Base-by-base conservation (phyloP, 1,140 invertebrate genomes). In the Aphelenchoides avenae region DNA sequence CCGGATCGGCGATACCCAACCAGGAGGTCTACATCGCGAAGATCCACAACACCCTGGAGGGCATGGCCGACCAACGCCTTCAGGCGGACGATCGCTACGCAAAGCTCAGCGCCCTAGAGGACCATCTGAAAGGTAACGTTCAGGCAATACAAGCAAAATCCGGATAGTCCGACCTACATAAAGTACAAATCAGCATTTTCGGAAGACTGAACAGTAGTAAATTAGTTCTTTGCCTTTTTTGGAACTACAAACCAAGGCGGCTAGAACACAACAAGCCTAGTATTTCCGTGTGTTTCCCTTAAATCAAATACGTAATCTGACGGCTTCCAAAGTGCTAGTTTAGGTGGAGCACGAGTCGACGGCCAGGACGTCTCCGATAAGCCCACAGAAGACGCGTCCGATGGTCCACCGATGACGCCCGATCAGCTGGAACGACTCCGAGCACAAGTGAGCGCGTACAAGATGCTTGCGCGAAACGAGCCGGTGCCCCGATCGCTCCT, bases 391-490 rank as follows among this genome's bases (percentile, higher is more conserved):
- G n/a, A n/a, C n/a, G n/a, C n/a, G n/a, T n/a, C n/a, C n/a, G n/a
- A n/a, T n/a, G n/a, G n/a, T n/a, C 6, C 37, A 33, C 18, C 20
- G 13, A 15, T 54, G 4, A 42, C 36, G 0, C 36, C 39, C 9
- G 34, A 33, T 2, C 65, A 71, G 47, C 31, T 92, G 48, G 83
- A 87, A 48, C 89, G 91, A 77, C 79, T 94, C 13, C 82, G 86
- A 80, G 87, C 89, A 15, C 93, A 98, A 80, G 94, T 97, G 64
- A 88, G 91, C 80, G 91, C 91, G 0, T 97, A 97, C 78, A 84
- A 91, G 60, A 82, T 88, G 62, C 78, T 97, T 39, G 87, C 91
- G 18, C 81, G 91, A 44, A 94, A 92, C 79, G 89, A 94, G 76
- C 80, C 96, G n/a, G 86, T 88, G 1, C 31, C 71, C 9, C 22